Percentiles rank a stretch among this genome's conserved stretches.
phyloP scores from a whole-genome alignment of 2,888 invertebrate species.

The Orthosia gothica region DNA sequence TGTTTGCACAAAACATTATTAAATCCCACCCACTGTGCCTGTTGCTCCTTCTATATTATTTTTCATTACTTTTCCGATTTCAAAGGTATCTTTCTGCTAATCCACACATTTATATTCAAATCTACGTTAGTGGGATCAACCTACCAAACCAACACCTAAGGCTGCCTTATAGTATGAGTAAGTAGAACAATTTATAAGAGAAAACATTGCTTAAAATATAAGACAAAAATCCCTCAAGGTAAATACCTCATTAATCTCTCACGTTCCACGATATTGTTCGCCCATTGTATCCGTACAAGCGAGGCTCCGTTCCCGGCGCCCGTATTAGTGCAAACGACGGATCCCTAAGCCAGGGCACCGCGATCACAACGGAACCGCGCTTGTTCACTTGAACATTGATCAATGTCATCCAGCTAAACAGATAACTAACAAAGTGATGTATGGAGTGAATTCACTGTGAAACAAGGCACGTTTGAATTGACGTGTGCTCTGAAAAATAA shows the following conservation, averaged over 20 bases:
- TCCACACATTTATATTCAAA: slow-evolving; percentile 11
- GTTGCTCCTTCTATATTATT: slow-evolving; percentile 1
- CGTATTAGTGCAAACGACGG: slow-evolving; percentile 72
- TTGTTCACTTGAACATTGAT: slow-evolving; percentile 82
- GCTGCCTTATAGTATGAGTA: slow-evolving; percentile 17
- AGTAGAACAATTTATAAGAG: slow-evolving; percentile 44
- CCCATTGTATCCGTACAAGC: slow-evolving; percentile 72
- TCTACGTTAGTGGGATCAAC: slow-evolving; percentile 22
- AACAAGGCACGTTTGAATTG: slow-evolving; percentile 74
- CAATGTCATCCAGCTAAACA: slow-evolving; percentile 84
- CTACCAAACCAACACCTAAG: slow-evolving; percentile 2
- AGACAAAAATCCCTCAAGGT: slow-evolving; percentile 61
- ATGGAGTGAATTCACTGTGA: slow-evolving; percentile 83
- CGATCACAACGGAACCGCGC: slow-evolving; percentile 69
- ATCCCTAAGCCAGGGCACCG: slow-evolving; percentile 69
- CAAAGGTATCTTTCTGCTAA: neutral
- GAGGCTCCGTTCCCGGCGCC: slow-evolving; percentile 60
- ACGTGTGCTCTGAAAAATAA: slow-evolving; percentile 69
- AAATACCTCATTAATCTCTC: slow-evolving; percentile 69
- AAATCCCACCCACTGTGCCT: slow-evolving; percentile 7
- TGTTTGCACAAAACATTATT: slow-evolving; percentile 31
- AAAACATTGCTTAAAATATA: slow-evolving; percentile 48
- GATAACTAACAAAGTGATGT: slow-evolving; percentile 87
- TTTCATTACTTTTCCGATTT: neutral
- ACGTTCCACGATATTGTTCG: slow-evolving; percentile 67